A percentile compares a stretch with the other conserved stretches of the same genome.
Evolutionary conservation across 1,140 invertebrate genomes (phyloP).

Genomic region (Drosophila varians): DNA sequence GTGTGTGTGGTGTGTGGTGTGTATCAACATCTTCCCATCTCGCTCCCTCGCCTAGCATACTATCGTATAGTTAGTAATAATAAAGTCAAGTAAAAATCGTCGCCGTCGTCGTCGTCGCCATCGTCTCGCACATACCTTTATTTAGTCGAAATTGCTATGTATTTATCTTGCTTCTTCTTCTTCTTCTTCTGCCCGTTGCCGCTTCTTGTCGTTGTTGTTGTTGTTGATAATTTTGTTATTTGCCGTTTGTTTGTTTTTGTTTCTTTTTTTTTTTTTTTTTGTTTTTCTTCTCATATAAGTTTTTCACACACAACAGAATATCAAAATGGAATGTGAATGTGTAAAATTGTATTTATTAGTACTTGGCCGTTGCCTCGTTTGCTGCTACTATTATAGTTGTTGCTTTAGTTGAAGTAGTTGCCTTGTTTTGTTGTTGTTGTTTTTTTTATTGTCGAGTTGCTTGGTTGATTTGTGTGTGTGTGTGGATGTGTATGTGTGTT

Average conservation of each 20-base stretch:
- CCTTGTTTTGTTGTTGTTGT: conserved; percentile 15
- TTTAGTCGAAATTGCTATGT: conserved; percentile 78
- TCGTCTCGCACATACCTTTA: conserved; percentile 79
- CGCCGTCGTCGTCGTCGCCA: conserved; percentile 47
- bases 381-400: conserved; percentile 20
- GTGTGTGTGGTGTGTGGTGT: conserved; percentile 17
- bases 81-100: conserved; percentile 59
- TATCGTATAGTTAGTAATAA: conserved; percentile 55
- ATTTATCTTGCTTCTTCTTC: conserved; percentile 63
- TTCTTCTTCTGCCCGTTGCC: conserved; percentile 24
- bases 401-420: conserved; percentile 25
- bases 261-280: conserved; percentile 27
- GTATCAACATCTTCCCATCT: conserved; percentile 8
- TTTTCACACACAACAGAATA: conserved; percentile 63
- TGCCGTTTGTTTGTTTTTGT: conserved; percentile 36
- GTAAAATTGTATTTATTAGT: conserved; percentile 64
- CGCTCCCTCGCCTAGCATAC: conserved; percentile 14
- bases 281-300: conserved; percentile 63
- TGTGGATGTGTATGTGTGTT: conserved; percentile 5
- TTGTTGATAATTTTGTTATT: conserved; percentile 43
- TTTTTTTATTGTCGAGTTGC: neutral
- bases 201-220: conserved; percentile 11
- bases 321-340: conserved; percentile 71
- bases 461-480: neutral
- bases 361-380: conserved; percentile 29